phyloP scores from a whole-genome alignment of 2,888 invertebrate species.

The Stenoptilia bipunctidactyla region DNA sequence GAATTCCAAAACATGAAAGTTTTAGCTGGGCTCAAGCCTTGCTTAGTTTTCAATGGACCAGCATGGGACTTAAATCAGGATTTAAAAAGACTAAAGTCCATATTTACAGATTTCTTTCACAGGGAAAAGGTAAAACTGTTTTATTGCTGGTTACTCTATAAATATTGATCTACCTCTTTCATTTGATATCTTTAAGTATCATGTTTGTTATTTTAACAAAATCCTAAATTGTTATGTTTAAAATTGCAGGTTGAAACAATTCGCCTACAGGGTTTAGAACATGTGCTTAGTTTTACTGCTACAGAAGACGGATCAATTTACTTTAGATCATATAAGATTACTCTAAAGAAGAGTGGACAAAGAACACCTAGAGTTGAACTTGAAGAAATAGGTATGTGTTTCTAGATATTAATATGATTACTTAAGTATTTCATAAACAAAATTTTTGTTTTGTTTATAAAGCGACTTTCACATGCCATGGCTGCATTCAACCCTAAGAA shows the following conservation, averaged over 20 bases:
- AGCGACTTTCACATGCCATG: too few relatives aligned
- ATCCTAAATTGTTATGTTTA: too few relatives aligned
- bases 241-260: constrained; percentile 76
- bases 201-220: too few relatives aligned
- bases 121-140: constrained; percentile 75
- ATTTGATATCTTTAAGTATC: too few relatives aligned
- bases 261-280: constrained; percentile 93
- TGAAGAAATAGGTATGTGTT: constrained; percentile 82
- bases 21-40: constrained; percentile 88
- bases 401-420: too few relatives aligned
- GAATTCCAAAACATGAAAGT: constrained; percentile 86
- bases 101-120: constrained; percentile 94
- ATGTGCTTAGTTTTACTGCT: constrained; percentile 91
- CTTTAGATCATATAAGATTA: constrained; percentile 83
- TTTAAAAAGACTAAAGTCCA: constrained; percentile 85
- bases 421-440: too few relatives aligned
- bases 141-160: not conserved
- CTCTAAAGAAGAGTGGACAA: constrained; percentile 91
- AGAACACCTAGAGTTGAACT: constrained; percentile 92
- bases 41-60: constrained; percentile 92
- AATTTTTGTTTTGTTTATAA: too few relatives aligned
- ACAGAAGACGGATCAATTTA: constrained; percentile 82
- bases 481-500: too few relatives aligned
- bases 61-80: constrained; percentile 88
- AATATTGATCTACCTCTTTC: too few relatives aligned